phyloP scores from a whole-genome alignment of 1,140 invertebrate species.

The Notospermus geniculatus region DNA sequence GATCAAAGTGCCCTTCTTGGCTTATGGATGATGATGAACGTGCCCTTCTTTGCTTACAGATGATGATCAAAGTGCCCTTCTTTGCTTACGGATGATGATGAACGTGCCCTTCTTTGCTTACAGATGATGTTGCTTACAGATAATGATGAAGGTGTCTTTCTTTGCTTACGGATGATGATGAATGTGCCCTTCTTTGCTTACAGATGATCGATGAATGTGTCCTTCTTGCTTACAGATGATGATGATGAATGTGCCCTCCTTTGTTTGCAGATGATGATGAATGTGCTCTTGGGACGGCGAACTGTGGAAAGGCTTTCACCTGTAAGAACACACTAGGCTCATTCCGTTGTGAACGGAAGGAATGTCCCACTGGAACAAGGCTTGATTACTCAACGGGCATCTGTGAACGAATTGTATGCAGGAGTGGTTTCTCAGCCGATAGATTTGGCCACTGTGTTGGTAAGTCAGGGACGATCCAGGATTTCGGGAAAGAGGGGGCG shows the following conservation, averaged over 20 bases:
- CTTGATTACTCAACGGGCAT: constrained; percentile 38
- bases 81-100: too few relatives aligned
- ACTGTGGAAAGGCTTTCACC: constrained; percentile 74
- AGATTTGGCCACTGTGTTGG: constrained; percentile 59
- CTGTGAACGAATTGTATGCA: constrained; percentile 55
- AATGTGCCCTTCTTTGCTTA: too few relatives aligned
- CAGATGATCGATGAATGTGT: too few relatives aligned
- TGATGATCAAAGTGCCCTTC: too few relatives aligned
- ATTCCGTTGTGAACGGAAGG: constrained; percentile 69
- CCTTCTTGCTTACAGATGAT: too few relatives aligned
- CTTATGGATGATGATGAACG: too few relatives aligned
- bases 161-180: too few relatives aligned
- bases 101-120: too few relatives aligned
- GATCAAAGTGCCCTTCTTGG: constrained; percentile 85
- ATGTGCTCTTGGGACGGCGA: constrained; percentile 76
- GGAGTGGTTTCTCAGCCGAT: constrained; percentile 57
- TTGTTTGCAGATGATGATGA: constrained; percentile 81
- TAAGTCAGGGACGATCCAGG: constrained; percentile 37
- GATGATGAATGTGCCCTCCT: neutral
- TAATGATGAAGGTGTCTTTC: too few relatives aligned
- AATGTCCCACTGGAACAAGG: constrained; percentile 55
- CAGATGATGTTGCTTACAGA: too few relatives aligned
- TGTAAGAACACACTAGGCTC: constrained; percentile 84
- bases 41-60: too few relatives aligned
- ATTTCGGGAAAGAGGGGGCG: too few relatives aligned